Conservation (phyloP, 2,797 vertebrate genomes). For the Cyprinella venusta region DNA sequence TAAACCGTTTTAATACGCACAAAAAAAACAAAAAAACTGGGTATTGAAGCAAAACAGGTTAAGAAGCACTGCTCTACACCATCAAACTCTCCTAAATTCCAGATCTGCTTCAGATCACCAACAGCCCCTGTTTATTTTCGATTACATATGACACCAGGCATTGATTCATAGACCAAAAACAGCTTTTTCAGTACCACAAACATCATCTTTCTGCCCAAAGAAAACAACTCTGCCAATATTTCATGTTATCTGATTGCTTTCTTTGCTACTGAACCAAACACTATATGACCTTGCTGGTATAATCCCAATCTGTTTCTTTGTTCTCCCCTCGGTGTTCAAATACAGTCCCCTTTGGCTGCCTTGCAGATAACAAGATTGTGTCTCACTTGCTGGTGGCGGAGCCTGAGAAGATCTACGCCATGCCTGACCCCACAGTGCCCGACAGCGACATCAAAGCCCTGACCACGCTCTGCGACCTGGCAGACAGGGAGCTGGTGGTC, state of each 20-base stretch:
- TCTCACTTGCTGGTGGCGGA: constrained; percentile 99
- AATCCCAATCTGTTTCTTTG: constrained; percentile 79
- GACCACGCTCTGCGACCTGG: constrained; percentile 97
- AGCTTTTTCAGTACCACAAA: constrained; percentile 10
- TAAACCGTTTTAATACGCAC: no score
- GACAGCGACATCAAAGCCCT: constrained; percentile 99
- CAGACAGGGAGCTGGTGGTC: constrained; percentile 95
- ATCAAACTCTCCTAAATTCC: neutral
- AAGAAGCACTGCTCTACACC: neutral
- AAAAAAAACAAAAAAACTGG: no score
- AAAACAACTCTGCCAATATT: constrained; percentile 49
- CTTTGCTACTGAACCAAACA: constrained; percentile 56
- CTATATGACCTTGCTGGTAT: constrained; percentile 70
- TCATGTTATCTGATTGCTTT: constrained; percentile 58
- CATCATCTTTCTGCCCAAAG: constrained; percentile 15
- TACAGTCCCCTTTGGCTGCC: constrained; percentile 88
- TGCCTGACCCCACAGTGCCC: constrained; percentile 97
- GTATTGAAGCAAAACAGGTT: neutral
- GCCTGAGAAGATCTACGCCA: constrained; percentile 99
- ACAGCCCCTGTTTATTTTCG: constrained; percentile 1
- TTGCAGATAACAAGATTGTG: constrained; percentile 99
- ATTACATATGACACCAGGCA: constrained; percentile 35
- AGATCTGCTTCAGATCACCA: no score
- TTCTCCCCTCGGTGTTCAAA: constrained; percentile 81
- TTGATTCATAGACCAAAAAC: constrained; percentile 41